Percentiles rank a stretch among this genome's conserved stretches.
These are phyloP conservation scores for Pyralis farinalis DNA, from an alignment of 2,888 invertebrate species.

Conservation along the genomic window DNA sequence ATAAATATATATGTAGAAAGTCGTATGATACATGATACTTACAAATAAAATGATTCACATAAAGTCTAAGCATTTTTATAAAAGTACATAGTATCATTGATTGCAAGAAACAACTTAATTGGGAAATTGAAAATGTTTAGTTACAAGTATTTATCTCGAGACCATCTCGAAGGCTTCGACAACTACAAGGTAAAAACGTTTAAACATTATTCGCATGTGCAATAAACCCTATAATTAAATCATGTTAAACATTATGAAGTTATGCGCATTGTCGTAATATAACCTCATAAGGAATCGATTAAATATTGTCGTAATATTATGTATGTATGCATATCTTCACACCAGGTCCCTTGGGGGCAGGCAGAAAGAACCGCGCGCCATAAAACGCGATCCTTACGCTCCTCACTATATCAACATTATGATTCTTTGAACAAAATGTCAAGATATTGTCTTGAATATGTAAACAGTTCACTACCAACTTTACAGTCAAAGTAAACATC, in stretches of 20 bases:
- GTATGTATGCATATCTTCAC: too few relatives aligned
- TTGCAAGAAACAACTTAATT: not conserved
- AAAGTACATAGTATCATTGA: not conserved
- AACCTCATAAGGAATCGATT: not conserved
- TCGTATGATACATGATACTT: too few relatives aligned
- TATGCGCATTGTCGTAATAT: slow-evolving; percentile 8
- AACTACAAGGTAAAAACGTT: slow-evolving; percentile 88
- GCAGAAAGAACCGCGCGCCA: too few relatives aligned
- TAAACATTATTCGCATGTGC: not conserved
- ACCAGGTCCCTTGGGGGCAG: too few relatives aligned
- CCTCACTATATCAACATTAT: too few relatives aligned
- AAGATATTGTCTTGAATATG: too few relatives aligned
- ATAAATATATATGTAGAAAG: too few relatives aligned
- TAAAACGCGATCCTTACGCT: too few relatives aligned
- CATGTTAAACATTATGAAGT: not conserved
- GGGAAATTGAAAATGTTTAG: slow-evolving; percentile 72
- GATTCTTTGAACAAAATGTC: too few relatives aligned
- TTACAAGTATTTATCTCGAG: slow-evolving; percentile 89
- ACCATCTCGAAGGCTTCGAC: slow-evolving; percentile 95
- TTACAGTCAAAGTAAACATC: too few relatives aligned
- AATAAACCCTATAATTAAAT: not conserved
- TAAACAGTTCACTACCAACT: too few relatives aligned
- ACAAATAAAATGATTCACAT: not conserved
- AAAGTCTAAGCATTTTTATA: not conserved
- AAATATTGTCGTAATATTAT: too few relatives aligned